Evolutionary conservation across 2,888 invertebrate species (phyloP), one percentile per base, ranked within the genome.

Genomic region (Plebejus melissa): DNA sequence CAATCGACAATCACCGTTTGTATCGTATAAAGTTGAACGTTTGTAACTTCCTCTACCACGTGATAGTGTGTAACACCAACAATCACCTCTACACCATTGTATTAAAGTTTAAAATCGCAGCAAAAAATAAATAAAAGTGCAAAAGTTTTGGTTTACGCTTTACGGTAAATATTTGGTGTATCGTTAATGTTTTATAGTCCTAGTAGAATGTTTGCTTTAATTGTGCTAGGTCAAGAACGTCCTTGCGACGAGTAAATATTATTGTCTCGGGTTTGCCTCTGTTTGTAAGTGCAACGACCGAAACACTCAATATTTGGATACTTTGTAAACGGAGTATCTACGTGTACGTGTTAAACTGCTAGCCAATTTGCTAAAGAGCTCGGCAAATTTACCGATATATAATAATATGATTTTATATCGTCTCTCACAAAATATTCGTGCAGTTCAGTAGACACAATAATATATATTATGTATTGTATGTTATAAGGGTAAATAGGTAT

Each of bases 81-180:
- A 81, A 60, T 76, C 70, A 79, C 79, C 82, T 80, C 74, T 86
- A 82, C 28, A 0, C 0, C 58, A 5, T 74, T 4, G 71, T 0
- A 22, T 80, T 84, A 90, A 80, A 84, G 87, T 79, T 80, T 77
- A 82, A 79, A 84, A 82, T 90, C 71, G 78, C 77, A 82, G 54
- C 77, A 60, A 65, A 81, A 82, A 86, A 89, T 91, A 91, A 91
- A 92, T 91, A 92, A 91, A 92, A 91, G 91, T 93, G 93, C 93
- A 92, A 93, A 93, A 91, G 89, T 92, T 92, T 92, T 90, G 91
- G 92, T 93, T 93, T 92, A 93, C 93, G 91, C 90, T 92, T 91
- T 91, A 93, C 93, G 92, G 92, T 93, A 93, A 93, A 93, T 93
- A 93, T 93, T 93, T 93, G 90, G 92, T 92, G 88, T 89, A 90